Evolutionary conservation across 2,797 vertebrate species (phyloP), one percentile per base, ranked within the genome.

Genomic region (Sebastes hubbsi): DNA sequence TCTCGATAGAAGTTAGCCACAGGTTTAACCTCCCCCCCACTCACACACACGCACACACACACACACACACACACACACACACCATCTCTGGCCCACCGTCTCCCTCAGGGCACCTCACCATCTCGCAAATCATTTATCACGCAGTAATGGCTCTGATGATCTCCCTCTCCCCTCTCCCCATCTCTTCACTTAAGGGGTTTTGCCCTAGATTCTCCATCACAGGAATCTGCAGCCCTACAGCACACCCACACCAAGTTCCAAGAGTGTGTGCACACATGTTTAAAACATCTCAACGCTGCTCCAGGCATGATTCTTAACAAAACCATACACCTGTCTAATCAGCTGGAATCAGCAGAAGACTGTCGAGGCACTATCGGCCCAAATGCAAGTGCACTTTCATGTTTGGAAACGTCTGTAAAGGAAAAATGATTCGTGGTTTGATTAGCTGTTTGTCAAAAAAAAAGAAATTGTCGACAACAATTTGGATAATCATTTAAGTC

Each of bases 121-220:
- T 77, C 88, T 60, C 89, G 89, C 91, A 91, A 90, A 93, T 93
- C 92, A 93, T 94, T 94, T 92, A 94, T 94, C 94, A 94, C 75
- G 38, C 79, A 69, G 85, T 94, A 94, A 93, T 94, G 92, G 92
- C 89, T 92, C 89, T 88, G 90, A 93, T 94, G 87, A 94, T 93
- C 91, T 88, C 79, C 81, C 52, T 83, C 49, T 46, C 42, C 82
- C 8, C 9, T 81, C 86, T 90, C 82, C 81, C 79, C 77, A 73
- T 91, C 85, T 89, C 83, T 86, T 80, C 89, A 92, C 89, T 92
- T 90, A 91, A 89, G 87, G 89, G 87, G 86, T 91, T 91, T 93
- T 38, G 84, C 87, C 90, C 91, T 77, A 91, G 89, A 93, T 94
- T 93, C 89, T 92, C 79, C 86, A 89, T 94, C 91, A 90, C 87